Evolutionary conservation across 92 coral and sea anemone genomes (phyloP).

Genomic region (Actinostola sp.): DNA sequence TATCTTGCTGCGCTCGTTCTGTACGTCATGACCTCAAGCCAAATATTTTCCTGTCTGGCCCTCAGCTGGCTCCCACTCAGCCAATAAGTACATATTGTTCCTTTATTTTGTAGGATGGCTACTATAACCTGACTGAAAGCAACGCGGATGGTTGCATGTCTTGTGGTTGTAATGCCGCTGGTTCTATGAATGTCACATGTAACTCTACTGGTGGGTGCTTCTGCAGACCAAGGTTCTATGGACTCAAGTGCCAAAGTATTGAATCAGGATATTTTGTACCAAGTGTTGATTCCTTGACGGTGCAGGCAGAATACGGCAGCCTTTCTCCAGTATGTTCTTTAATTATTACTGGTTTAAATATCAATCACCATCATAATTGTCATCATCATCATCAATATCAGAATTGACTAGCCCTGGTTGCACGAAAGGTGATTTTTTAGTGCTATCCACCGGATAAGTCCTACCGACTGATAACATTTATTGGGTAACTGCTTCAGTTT

Average conservation of each 20-base stretch:
- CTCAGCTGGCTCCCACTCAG: too few species aligned
- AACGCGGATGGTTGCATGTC: slow-evolving; percentile 71
- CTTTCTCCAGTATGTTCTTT: slow-evolving; percentile 55
- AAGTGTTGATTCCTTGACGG: slow-evolving; percentile 72
- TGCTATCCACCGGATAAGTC: too few species aligned
- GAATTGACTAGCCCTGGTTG: too few species aligned
- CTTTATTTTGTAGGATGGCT: slow-evolving; percentile 68
- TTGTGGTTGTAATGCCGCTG: slow-evolving; percentile 78
- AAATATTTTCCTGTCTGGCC: too few species aligned
- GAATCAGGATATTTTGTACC: slow-evolving; percentile 73
- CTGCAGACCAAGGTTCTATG: slow-evolving; percentile 84
- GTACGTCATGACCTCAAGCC: too few species aligned
- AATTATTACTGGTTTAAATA: neutral
- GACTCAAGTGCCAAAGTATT: slow-evolving; percentile 67
- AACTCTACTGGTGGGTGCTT: slow-evolving; percentile 70
- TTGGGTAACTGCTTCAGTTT: too few species aligned
- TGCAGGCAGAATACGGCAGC: slow-evolving; percentile 69
- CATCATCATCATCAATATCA: too few species aligned
- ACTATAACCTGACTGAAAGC: slow-evolving; percentile 66
- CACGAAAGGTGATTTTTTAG: too few species aligned
- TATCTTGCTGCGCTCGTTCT: too few species aligned
- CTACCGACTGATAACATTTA: too few species aligned
- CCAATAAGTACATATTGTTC: neutral
- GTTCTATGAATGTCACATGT: slow-evolving; percentile 78
- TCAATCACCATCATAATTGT: neutral